Percentiles rank a stretch among this genome's conserved stretches.
Conservation (phyloP, 2,113 vertebrate species). For the Orientallactaga bullata region DNA sequence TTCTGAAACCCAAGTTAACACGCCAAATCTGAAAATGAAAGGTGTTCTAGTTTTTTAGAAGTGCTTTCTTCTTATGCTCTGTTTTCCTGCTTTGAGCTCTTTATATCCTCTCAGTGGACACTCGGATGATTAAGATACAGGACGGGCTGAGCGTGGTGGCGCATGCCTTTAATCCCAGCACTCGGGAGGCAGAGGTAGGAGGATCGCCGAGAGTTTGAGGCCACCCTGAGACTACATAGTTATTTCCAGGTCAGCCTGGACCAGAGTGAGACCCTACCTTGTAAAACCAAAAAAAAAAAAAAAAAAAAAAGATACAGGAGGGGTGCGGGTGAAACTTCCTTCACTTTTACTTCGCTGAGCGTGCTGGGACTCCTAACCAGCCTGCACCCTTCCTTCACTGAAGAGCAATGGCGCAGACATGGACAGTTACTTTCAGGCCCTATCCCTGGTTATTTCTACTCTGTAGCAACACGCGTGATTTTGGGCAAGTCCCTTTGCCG, state of each 20-base stretch:
- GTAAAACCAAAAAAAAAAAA: too few relatives aligned
- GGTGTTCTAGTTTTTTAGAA: background rate
- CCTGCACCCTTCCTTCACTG: background rate
- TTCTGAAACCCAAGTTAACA: constrained; percentile 40
- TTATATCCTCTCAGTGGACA: background rate
- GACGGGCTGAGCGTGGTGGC: too few relatives aligned
- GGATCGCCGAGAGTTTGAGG: too few relatives aligned
- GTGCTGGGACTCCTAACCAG: background rate
- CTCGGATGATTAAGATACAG: background rate
- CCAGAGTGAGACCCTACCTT: too few relatives aligned
- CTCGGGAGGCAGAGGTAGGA: too few relatives aligned
- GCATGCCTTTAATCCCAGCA: too few relatives aligned
- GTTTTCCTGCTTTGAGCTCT: background rate
- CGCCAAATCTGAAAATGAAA: constrained; percentile 27
- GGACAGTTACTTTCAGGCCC: background rate
- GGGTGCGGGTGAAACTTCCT: background rate
- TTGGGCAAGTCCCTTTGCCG: background rate
- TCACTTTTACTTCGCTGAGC: background rate
- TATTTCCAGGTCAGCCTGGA: too few relatives aligned
- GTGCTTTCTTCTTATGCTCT: background rate
- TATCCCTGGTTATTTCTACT: background rate
- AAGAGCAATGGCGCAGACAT: background rate
- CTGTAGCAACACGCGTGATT: background rate
- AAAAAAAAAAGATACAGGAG: too few relatives aligned
- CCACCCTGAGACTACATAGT: too few relatives aligned